phyloP scores from a whole-genome alignment of 92 coral and sea anemone genomes.

The Parazoanthus swiftii region DNA sequence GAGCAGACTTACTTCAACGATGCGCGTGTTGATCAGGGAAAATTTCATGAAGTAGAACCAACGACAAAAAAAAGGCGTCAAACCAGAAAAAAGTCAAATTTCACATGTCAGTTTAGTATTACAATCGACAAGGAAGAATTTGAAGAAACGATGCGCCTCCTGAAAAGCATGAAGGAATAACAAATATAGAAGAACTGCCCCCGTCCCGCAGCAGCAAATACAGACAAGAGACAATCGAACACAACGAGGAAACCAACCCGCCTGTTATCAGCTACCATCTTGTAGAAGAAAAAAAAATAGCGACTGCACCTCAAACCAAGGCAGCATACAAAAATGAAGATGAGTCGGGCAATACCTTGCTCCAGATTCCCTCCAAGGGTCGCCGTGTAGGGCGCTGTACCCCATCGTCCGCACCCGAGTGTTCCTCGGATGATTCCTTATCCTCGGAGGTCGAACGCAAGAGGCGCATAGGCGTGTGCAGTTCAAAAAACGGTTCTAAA shows the following conservation, averaged over 20 bases:
- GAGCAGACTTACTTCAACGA: not conserved
- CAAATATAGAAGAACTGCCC: not conserved
- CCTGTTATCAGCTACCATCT: not conserved
- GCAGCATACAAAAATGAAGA: not conserved
- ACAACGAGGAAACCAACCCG: no score
- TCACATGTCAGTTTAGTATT: not conserved
- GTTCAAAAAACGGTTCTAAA: not conserved
- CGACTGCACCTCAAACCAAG: not conserved
- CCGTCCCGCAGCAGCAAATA: not conserved
- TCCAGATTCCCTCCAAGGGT: not conserved
- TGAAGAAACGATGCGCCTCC: not conserved
- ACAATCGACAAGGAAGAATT: not conserved
- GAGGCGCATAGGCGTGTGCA: not conserved
- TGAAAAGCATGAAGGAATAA: not conserved
- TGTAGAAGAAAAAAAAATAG: not conserved
- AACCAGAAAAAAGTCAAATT: not conserved
- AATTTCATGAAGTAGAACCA: no score
- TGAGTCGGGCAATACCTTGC: not conserved
- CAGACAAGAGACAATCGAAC: not conserved
- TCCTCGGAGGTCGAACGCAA: not conserved
- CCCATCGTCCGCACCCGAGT: not conserved
- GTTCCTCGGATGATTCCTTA: not conserved
- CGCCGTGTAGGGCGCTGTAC: not conserved
- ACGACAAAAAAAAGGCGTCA: not conserved
- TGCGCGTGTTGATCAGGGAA: no score